Conservation (phyloP, 2,113 vertebrate genomes). For the Chionodraco myersi region DNA sequence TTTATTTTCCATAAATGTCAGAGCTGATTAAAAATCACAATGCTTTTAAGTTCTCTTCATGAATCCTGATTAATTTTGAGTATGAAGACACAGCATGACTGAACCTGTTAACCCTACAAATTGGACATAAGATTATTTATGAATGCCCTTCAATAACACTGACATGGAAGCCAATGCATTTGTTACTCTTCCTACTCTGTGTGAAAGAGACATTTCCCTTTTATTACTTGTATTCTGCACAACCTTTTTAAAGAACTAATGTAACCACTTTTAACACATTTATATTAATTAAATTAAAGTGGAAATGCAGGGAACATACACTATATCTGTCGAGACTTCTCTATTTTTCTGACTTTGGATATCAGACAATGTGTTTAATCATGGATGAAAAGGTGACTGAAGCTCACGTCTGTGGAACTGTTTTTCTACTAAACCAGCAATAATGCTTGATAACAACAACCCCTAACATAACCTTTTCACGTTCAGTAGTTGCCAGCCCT, state of each 20-base stretch:
- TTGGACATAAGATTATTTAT: slow-evolving; percentile 39
- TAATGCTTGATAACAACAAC: not conserved
- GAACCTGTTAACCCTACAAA: slow-evolving; percentile 46
- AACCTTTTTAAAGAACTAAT: not conserved
- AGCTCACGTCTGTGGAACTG: too few relatives aligned
- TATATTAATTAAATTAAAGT: not conserved
- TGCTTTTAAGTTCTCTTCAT: slow-evolving; percentile 3
- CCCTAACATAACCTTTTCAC: not conserved
- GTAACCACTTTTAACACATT: not conserved
- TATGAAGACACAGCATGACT: slow-evolving; percentile 21
- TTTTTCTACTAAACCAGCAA: not conserved
- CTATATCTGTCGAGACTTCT: not conserved
- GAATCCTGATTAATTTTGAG: slow-evolving; percentile 25
- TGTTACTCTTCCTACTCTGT: slow-evolving; percentile 23
- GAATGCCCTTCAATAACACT: slow-evolving; percentile 27
- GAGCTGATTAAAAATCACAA: not conserved
- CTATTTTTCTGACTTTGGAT: not conserved
- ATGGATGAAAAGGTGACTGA: not conserved
- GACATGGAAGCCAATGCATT: slow-evolving; percentile 9
- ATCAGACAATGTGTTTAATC: not conserved
- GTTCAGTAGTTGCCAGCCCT: not conserved
- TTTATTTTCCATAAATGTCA: slow-evolving; percentile 13
- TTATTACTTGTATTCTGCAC: not conserved
- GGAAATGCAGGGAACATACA: not conserved
- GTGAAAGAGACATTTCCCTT: not conserved